These are phyloP conservation scores for Gasteruption jaculator DNA, from an alignment of 2,888 invertebrate genomes.

Conservation along the genomic window DNA sequence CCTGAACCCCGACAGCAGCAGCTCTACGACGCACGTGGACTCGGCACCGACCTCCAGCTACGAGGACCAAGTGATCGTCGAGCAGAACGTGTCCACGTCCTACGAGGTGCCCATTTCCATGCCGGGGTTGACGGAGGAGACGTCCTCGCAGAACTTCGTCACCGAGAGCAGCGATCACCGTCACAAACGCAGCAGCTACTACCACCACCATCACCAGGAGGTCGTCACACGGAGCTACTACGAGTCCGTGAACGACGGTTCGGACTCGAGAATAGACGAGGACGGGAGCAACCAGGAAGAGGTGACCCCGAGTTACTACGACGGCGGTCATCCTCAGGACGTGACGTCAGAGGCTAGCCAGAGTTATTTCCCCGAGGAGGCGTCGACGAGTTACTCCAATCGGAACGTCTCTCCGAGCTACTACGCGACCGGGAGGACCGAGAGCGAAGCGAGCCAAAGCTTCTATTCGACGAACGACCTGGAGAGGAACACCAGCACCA, in stretches of 20 bases:
- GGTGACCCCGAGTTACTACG: slow-evolving; percentile 43
- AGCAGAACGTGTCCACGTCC: slow-evolving; percentile 47
- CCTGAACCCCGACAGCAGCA: slow-evolving; percentile 45
- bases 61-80: slow-evolving; percentile 41
- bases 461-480: slow-evolving; percentile 41
- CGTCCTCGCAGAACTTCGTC: slow-evolving; percentile 42
- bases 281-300: slow-evolving; percentile 38
- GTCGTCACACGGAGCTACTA: slow-evolving; percentile 40
- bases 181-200: slow-evolving; percentile 43
- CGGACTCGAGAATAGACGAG: slow-evolving; percentile 36
- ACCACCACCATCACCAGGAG: slow-evolving; percentile 36
- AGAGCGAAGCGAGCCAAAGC: slow-evolving; percentile 46
- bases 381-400: slow-evolving; percentile 39
- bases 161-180: slow-evolving; percentile 41
- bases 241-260: slow-evolving; percentile 34
- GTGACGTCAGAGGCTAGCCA: slow-evolving; percentile 40
- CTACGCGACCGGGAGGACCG: slow-evolving; percentile 40
- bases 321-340: slow-evolving; percentile 31
- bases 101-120: slow-evolving; percentile 45
- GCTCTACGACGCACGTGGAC: slow-evolving; percentile 41
- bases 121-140: slow-evolving; percentile 42
- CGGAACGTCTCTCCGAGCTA: slow-evolving; percentile 41
- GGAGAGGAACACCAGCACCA: slow-evolving; percentile 34
- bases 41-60: slow-evolving; percentile 44
- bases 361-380: slow-evolving; percentile 42